phyloP scores from a whole-genome alignment of 2,113 vertebrate species.

The Coregonus clupeaformis region DNA sequence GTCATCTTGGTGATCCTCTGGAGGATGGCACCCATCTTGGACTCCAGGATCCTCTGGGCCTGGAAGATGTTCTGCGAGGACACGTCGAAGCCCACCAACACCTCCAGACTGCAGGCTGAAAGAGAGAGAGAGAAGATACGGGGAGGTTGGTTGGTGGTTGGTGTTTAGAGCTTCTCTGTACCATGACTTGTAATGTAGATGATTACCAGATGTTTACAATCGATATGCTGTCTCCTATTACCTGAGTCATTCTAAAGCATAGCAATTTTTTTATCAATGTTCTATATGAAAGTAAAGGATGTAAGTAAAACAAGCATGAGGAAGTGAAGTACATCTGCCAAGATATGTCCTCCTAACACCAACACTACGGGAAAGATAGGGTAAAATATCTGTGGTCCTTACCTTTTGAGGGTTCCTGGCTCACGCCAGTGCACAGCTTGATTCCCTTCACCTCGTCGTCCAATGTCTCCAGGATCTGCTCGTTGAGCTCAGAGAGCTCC shows the following conservation, averaged over 20 bases:
- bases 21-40: conserved; percentile 78
- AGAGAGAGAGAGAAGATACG: conserved; percentile 19
- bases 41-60: conserved; percentile 80
- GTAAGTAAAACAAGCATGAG: background rate
- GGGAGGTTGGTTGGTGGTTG: background rate
- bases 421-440: conserved; percentile 69
- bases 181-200: too few relatives aligned
- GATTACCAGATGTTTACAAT: background rate
- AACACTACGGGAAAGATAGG: too few relatives aligned
- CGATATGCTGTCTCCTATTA: too few relatives aligned
- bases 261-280: background rate
- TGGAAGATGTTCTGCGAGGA: conserved; percentile 81
- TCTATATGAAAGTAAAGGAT: background rate
- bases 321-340: too few relatives aligned
- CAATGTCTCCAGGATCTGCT: conserved; percentile 84
- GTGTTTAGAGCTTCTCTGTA: background rate
- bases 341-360: too few relatives aligned
- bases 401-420: conserved; percentile 70
- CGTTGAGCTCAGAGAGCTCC: conserved; percentile 86
- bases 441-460: conserved; percentile 80
- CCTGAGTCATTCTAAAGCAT: too few relatives aligned
- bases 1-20: conserved; percentile 85
- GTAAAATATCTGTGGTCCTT: conserved; percentile 19
- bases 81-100: conserved; percentile 93
- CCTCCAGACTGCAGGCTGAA: conserved; percentile 85